Conservation (phyloP, 2,888 invertebrate genomes). For the Petrophora chlorosata region DNA sequence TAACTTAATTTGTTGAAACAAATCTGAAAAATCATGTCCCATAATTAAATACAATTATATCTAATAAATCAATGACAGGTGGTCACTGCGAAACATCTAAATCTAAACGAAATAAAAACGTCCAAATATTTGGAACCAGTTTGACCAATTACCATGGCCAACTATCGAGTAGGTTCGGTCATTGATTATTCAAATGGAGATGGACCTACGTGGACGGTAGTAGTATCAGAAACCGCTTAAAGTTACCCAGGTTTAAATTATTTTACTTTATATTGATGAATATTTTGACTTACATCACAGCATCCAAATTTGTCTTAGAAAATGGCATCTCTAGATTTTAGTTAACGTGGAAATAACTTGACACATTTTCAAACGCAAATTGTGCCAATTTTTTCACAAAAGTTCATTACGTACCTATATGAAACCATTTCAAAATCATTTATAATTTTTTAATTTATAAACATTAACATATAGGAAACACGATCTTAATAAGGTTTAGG, state of each 20-base stretch:
- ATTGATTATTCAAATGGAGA: constrained; percentile 21
- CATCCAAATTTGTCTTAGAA: too few species aligned
- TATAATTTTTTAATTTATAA: too few species aligned
- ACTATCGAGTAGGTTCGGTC: constrained; percentile 2
- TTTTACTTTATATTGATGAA: background rate
- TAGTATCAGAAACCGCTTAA: background rate
- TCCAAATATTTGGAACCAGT: constrained; percentile 15
- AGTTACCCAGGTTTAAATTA: background rate
- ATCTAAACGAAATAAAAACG: constrained; percentile 12
- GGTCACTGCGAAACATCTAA: constrained; percentile 14
- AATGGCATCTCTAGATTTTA: too few species aligned
- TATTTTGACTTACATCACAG: too few species aligned
- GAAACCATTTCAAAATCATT: too few species aligned
- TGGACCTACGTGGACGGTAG: constrained; percentile 9
- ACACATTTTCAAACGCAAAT: too few species aligned
- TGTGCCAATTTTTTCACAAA: too few species aligned
- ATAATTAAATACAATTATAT: constrained; percentile 24
- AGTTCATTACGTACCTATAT: too few species aligned
- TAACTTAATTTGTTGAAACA: constrained; percentile 15
- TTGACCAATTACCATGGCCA: constrained; percentile 13
- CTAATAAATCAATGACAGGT: constrained; percentile 19
- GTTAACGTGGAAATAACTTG: too few species aligned
- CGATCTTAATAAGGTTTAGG: too few species aligned
- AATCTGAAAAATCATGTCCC: constrained; percentile 10
- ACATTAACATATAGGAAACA: too few species aligned